Evolutionary conservation across 2,797 vertebrate genomes (phyloP).

Genomic region (Pelodytes ibericus): DNA sequence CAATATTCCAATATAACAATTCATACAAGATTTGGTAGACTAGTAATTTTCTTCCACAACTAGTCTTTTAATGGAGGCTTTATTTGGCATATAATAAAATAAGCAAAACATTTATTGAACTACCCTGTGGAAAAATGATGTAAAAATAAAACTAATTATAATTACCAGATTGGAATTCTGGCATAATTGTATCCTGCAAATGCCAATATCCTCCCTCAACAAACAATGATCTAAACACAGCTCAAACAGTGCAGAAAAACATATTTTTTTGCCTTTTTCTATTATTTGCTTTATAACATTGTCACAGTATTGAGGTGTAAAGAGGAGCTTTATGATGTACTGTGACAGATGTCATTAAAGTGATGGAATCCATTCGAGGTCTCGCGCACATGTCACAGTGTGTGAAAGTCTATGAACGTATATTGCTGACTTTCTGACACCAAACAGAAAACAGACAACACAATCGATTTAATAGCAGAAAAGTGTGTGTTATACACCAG

Average conservation of each 20-base stretch:
- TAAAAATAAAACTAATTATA: conserved; percentile 57
- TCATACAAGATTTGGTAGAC: too few species aligned
- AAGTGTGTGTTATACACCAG: conserved; percentile 9
- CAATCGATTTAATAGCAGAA: conserved; percentile 26
- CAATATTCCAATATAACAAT: too few species aligned
- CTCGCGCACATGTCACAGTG: conserved; percentile 58
- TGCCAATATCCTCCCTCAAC: too few species aligned
- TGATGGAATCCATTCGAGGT: conserved; percentile 64
- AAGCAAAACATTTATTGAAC: not conserved
- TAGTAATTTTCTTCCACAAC: not conserved
- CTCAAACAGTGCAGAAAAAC: not conserved
- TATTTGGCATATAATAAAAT: too few species aligned
- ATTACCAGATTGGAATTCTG: not conserved
- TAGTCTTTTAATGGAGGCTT: not conserved
- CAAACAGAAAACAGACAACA: conserved; percentile 19
- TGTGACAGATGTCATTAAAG: conserved; percentile 60
- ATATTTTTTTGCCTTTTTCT: conserved; percentile 12
- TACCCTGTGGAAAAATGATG: conserved; percentile 44
- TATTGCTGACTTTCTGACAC: conserved; percentile 17
- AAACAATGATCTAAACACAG: not conserved
- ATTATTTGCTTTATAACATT: conserved; percentile 58
- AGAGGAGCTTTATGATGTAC: conserved; percentile 58
- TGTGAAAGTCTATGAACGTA: conserved; percentile 39
- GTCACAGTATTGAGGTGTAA: conserved; percentile 41
- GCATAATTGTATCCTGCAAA: not conserved